Evolutionary conservation across 2,888 invertebrate species (phyloP), one percentile per base, ranked within the genome.

Genomic region (Campoletis raptor): DNA sequence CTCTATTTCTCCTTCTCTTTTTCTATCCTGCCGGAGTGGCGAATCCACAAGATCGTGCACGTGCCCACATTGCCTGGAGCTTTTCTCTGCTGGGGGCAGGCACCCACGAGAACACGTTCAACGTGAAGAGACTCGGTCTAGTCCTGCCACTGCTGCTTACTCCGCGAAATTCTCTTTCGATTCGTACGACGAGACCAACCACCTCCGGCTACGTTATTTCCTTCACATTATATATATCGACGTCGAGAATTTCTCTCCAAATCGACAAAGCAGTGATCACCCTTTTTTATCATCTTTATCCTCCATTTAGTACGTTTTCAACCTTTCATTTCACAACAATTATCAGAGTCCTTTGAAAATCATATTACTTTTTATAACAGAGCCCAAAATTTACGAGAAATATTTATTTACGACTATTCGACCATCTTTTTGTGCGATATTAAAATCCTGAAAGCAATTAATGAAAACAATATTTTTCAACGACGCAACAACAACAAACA

Each of bases 31-130:
- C 6, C 57, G 64, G 40, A 36, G 72, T 80, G 79, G 78, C 82
- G 69, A 83, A 72, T 66, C 67, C 67, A 42, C 66, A 69, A 78
- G 77, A 74, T 79, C 37, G 64, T 85, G 87, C 80, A 88, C 85
- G 85, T 83, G 86, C 83, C 73, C 77, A 82, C 88, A 82, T 85
- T 83, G 88, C 85, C 77, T 72, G 85, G 36, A 76, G 72, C 45
- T 81, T 80, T 73, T 66, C 79, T 80, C 66, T 66, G 67, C 69
- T n/a, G 37, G 83, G 64, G 74, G 52, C 67, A 67, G 30, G 45
- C 52, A 66, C 42, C 42, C 72, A 79, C 36, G 78, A 72, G 52
- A 74, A 74, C 69, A 85, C 86, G 77, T 81, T 81, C 61, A 61
- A 24, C 76, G 69, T 67, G 30, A 78, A 83, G 81, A 73, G 83